Conservation (phyloP, 2,113 vertebrate genomes). For the Charadrius vociferus region DNA sequence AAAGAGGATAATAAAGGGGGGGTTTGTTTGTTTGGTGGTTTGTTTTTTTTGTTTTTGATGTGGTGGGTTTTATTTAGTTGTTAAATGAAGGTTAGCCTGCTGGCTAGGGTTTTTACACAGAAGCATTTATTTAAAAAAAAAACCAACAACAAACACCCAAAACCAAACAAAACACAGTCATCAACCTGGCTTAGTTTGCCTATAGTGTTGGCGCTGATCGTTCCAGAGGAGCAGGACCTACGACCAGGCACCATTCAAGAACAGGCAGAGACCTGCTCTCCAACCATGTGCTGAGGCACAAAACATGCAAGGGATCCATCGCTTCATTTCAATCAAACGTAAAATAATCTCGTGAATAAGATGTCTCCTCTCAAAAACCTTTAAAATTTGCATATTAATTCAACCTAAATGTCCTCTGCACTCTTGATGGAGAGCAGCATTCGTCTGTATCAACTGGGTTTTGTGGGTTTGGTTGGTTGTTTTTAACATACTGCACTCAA, state of each 20-base stretch:
- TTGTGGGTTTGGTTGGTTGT: too few species aligned
- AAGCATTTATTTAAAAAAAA: background rate
- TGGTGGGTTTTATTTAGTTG: too few species aligned
- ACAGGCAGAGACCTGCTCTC: background rate
- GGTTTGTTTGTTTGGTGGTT: too few species aligned
- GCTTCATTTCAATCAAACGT: background rate
- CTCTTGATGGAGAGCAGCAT: background rate
- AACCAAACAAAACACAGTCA: too few species aligned
- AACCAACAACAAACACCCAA: too few species aligned
- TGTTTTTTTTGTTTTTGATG: too few species aligned
- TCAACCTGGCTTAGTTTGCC: background rate
- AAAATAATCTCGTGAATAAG: background rate
- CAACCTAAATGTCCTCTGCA: background rate
- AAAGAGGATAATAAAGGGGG: background rate
- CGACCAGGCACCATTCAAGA: background rate
- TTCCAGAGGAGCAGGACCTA: background rate
- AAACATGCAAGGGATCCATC: background rate
- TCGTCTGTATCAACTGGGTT: accelerated
- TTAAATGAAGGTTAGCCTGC: too few species aligned
- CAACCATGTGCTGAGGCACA: background rate
- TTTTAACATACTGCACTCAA: too few species aligned
- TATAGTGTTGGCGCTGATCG: accelerated
- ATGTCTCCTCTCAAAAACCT: background rate
- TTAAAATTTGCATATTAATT: background rate
- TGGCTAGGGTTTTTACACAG: background rate